Percentiles rank a stretch among this genome's conserved stretches.
Conservation (phyloP, 1,140 invertebrate species). For the Pinna nobilis region DNA sequence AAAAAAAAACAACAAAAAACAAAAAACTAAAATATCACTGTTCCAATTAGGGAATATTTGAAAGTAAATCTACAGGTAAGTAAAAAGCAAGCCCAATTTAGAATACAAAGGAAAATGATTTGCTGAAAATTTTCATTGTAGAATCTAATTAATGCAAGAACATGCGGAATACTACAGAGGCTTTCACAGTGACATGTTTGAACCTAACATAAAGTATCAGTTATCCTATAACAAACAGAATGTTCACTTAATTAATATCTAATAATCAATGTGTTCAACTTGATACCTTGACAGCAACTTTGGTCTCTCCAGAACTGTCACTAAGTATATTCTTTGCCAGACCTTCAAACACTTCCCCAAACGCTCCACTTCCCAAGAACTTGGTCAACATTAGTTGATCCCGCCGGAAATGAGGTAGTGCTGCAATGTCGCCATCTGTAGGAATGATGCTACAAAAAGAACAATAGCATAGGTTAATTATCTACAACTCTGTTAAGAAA, state of each 20-base stretch:
- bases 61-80: no score
- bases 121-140: no score
- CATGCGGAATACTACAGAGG: no score
- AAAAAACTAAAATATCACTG: neutral
- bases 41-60: no score
- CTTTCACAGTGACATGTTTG: no score
- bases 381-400: conserved; percentile 88
- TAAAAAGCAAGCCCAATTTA: no score
- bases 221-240: no score
- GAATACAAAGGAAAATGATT: no score
- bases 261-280: no score
- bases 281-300: conserved; percentile 90
- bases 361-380: conserved; percentile 96
- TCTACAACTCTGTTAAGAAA: neutral
- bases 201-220: no score
- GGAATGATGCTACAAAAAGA: conserved; percentile 73
- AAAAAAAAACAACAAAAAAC: neutral
- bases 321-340: conserved; percentile 74
- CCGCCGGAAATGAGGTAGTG: conserved; percentile 88
- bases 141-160: no score
- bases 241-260: no score
- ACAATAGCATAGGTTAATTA: conserved; percentile 8
- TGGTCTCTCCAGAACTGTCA: conserved; percentile 74
- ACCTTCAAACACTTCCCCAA: conserved; percentile 97
- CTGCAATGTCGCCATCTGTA: conserved; percentile 81